Evolutionary conservation across 2,113 vertebrate genomes (phyloP), one percentile per base, ranked within the genome.

Genomic region (Psilopogon haemacephalus): DNA sequence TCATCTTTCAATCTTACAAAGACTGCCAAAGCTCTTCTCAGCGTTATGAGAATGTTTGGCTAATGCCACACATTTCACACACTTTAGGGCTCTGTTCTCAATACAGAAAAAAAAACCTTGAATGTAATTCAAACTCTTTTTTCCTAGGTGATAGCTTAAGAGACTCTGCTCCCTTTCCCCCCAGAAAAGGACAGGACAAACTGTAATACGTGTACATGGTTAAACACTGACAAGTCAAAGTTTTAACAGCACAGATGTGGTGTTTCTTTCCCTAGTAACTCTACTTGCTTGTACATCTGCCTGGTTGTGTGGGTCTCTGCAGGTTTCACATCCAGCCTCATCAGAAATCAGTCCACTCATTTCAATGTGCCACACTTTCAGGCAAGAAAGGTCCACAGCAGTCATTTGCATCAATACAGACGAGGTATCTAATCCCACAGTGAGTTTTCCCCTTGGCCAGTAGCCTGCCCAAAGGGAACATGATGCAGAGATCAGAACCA

Each of bases 401-500:
- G 52, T 60, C 18, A 44, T 71, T 91, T 86, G 2, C 64, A 54
- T 74, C 78, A 23, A 56, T 78, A 44, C 58, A 88, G 35, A 17
- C 38, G 13, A 12, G 55, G 40, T 70, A 60, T 54, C 50, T 78
- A 65, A 93, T 77, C 75, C 55, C 84, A 52, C 32, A 37, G 68
- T 33, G 63, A 56, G 40, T 78, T 90, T 89, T 93, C 80, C 46
- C n/a, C 54, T 76, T 94, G 89, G n/a, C 52, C 71, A 65, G 37
- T 3, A 2, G 46, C 92, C 79, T 89, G 42, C 42, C 88, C 65
- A 89, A 54, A 86, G 42, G 74, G 62, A 60, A 64, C 42, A 21
- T 50, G 50, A 56, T 88, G 68, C 35, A 94, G 63, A 88, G 94
- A 72, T 73, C 65, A 50, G 58, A 76, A 74, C 37, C 92, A 88